Evolutionary conservation across 2,113 vertebrate genomes (phyloP), one percentile per base, ranked within the genome.

Genomic region (Conger conger): DNA sequence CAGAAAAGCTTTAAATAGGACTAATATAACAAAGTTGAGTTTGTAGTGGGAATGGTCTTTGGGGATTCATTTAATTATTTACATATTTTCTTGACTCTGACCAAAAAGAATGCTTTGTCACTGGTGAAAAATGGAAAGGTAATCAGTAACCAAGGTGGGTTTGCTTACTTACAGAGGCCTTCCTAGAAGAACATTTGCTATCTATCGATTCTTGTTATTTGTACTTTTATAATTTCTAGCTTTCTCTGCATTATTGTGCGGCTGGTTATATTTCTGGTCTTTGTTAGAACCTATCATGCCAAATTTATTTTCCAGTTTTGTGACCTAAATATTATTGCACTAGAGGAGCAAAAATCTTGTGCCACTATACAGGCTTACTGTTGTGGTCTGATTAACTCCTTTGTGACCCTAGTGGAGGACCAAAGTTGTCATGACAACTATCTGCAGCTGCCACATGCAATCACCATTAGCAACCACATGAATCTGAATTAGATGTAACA

Each of bases 401-500:
- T 80, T 40, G 79, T 80, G 79, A 80, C 37, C 40, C 38, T 20
- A 50, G 79, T 80, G 37, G 42, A 45, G 79, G 79, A 50, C 37
- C 38, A 45, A 45, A 45, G 79, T 80, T 80, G 79, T 45, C 79
- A 45, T 80, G 79, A 45, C 79, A 80, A 80, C 79, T 80, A 80
- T 80, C 79, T 80, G 79, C 79, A 42, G 79, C 79, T 80, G 79
- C 79, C 79, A 80, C 79, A 80, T 45, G 79, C 38, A 80, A 80
- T 80, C 79, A 80, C 79, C 79, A 80, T 80, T 80, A 80, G 79
- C 42, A 80, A 80, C 42, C 3, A 45, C 79, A 80, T 80, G 79
- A 80, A 80, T 80, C 79, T 45, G 42, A 80, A 80, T 80, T 40
- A 80, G 38, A 50, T 50, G 79, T 50, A 45, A 42, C 42, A n/a